Evolutionary conservation across 1,140 invertebrate genomes (phyloP).

Genomic region (Conus ventricosus): DNA sequence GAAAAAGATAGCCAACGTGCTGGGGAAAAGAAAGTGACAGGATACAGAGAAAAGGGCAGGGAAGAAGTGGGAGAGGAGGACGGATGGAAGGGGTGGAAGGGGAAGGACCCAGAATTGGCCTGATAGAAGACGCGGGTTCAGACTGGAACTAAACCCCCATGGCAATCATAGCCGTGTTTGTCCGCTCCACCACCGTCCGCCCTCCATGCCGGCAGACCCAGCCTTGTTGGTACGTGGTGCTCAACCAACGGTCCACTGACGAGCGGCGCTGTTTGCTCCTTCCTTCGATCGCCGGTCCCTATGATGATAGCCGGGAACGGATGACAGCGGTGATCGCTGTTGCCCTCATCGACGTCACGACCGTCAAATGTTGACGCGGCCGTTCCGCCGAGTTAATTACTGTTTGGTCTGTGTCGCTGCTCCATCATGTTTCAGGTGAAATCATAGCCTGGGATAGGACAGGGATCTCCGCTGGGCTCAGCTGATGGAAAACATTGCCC

Average conservation of each 20-base stretch:
- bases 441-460: too few relatives aligned
- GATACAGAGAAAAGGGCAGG: too few relatives aligned
- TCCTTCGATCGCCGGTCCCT: not conserved
- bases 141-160: not conserved
- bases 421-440: too few relatives aligned
- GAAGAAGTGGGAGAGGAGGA: too few relatives aligned
- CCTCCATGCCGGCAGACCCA: too few relatives aligned
- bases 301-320: not conserved
- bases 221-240: not conserved
- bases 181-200: not conserved
- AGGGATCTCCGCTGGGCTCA: too few relatives aligned
- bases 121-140: not conserved
- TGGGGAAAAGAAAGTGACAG: too few relatives aligned
- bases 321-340: not conserved
- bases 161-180: not conserved
- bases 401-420: not conserved
- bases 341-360: not conserved
- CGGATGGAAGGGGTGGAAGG: too few relatives aligned
- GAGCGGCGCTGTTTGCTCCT: not conserved
- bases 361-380: not conserved
- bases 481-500: too few relatives aligned
- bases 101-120: too few relatives aligned
- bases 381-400: not conserved
- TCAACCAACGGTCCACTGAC: not conserved
- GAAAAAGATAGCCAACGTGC: too few relatives aligned